Base-by-base conservation (phyloP, 2,113 vertebrate genomes). In the Bufo bufo region DNA sequence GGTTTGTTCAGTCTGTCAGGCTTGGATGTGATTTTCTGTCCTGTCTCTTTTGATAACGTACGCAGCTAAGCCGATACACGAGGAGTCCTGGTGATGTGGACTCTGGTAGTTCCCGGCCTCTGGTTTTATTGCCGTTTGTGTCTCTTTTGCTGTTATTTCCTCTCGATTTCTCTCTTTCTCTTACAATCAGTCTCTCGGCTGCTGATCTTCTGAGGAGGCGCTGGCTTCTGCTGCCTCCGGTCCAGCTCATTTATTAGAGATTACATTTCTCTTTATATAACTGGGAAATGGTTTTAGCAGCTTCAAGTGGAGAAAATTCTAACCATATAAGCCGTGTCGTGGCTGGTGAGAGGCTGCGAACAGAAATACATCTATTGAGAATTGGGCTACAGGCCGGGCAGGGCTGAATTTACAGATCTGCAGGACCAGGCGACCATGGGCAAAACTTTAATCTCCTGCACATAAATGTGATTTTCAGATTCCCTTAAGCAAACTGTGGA, bases 261-360 rank as follows among this genome's bases (percentile, higher is more conserved):
- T 2, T 7, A 47, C 71, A 7, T 47, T 17, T n/a, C n/a, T 2
- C 54, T 16, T 56, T 45, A 56, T 56, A 56, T 58, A 45, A 33
- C 54, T n/a, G 77, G 79, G 58, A 61, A 81, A 81, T 81, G 23
- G 54, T 59, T 61, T 81, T 81, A 59, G 50, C 58, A 45, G 23
- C 79, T 81, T 43, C 79, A 43, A 33, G 43, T 81, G n/a, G 20
- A 81, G 79, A 81, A 81, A 45, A 61, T n/a, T 33, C 59, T 45
- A 45, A 58, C 79, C 3, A 7, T 10, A 59, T 23, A 56, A 43
- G 61, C 0, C 56, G 4, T 11, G 47, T 11, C 45, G 4, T 52
- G 16, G 14, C 33, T 0, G 49, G 12, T 23, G 77, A 23, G 77
- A n/a, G 47, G 52, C 9, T 14, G 33, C 33, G 50, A 43, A 4